Conservation (phyloP, 2,888 invertebrate genomes). For the Selenia dentaria region DNA sequence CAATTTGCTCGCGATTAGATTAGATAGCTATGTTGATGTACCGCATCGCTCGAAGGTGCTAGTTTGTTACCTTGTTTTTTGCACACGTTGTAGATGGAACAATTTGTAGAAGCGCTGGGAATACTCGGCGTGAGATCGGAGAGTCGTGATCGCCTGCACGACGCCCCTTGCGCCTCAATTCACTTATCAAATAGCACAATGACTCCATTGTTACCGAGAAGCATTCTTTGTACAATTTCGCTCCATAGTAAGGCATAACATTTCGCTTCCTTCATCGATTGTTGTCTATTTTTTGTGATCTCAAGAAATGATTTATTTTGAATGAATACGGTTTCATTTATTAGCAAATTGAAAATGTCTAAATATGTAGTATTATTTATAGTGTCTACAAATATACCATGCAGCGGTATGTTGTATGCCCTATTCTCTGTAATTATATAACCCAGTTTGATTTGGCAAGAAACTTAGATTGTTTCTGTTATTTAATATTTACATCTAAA, state of each 20-base stretch:
- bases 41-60: slow-evolving; percentile 26
- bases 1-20: slow-evolving; percentile 32
- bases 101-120: slow-evolving; percentile 66
- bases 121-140: slow-evolving; percentile 65
- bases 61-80: slow-evolving; percentile 44
- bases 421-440: no score
- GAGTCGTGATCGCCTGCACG: slow-evolving; percentile 74
- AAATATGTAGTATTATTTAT: no score
- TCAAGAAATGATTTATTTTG: neutral
- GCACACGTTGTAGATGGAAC: slow-evolving; percentile 51
- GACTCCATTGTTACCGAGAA: slow-evolving; percentile 63
- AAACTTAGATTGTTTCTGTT: no score
- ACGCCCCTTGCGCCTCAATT: slow-evolving; percentile 62
- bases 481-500: no score
- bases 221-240: slow-evolving; percentile 59
- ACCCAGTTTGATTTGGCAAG: no score
- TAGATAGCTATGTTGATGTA: slow-evolving; percentile 32
- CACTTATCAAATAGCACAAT: slow-evolving; percentile 72
- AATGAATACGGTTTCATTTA: no score
- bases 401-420: no score
- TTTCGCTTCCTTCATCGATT: slow-evolving; percentile 43
- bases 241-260: slow-evolving; percentile 49
- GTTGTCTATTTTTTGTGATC: slow-evolving; percentile 17
- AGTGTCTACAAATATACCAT: no score
- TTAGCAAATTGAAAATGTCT: no score